A percentile compares a stretch with the other conserved stretches of the same genome.
These are phyloP conservation scores for Nyleta sp. DNA, from an alignment of 2,888 invertebrate species.

Conservation along the genomic window DNA sequence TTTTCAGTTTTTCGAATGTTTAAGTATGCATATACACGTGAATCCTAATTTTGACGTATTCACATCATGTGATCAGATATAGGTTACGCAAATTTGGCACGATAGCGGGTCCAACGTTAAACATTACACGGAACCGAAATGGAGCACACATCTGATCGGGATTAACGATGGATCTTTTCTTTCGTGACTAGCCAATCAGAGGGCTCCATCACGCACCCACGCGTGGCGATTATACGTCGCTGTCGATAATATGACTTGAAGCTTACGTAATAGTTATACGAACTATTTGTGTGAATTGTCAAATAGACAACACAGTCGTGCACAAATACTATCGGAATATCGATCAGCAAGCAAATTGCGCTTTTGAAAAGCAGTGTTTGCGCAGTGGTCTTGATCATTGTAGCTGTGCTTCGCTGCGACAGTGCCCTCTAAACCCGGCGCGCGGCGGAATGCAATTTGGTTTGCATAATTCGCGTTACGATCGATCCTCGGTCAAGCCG, in stretches of 20 bases:
- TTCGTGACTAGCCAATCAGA: conserved; percentile 2
- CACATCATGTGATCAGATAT: background rate
- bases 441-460: conserved; percentile 74
- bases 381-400: conserved; percentile 56
- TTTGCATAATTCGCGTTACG: conserved; percentile 76
- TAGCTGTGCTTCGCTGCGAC: conserved; percentile 32
- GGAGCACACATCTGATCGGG: conserved; percentile 20
- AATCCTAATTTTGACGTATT: background rate
- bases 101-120: conserved; percentile 9
- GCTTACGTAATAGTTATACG: conserved; percentile 49
- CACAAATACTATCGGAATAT: conserved; percentile 53
- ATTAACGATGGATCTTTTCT: conserved; percentile 21
- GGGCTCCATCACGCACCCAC: background rate
- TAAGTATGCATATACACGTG: too few species aligned
- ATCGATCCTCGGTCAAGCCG: conserved; percentile 71
- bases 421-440: conserved; percentile 44
- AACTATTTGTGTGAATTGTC: conserved; percentile 45
- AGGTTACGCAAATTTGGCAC: conserved; percentile 17
- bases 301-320: conserved; percentile 43
- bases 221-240: conserved; percentile 23
- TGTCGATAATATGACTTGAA: conserved; percentile 23
- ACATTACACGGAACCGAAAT: conserved; percentile 1
- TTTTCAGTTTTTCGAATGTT: too few species aligned
- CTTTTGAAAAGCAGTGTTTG: conserved; percentile 60
- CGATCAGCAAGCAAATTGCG: conserved; percentile 57